phyloP scores from a whole-genome alignment of 2,888 invertebrate species.

The Agrotis segetum region DNA sequence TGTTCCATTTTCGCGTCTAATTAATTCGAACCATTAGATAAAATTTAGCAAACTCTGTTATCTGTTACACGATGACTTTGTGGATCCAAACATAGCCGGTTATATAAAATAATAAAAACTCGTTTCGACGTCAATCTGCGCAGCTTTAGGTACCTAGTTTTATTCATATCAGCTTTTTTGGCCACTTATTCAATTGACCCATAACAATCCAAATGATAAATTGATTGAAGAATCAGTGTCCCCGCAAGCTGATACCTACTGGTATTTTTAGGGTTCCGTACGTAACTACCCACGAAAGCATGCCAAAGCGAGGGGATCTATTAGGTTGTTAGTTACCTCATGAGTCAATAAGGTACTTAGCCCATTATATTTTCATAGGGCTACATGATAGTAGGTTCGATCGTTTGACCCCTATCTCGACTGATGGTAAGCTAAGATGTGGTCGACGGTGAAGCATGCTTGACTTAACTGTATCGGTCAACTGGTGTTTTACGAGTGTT shows the following conservation, averaged over 20 bases:
- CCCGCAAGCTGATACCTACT: background rate
- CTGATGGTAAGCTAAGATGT: too few relatives aligned
- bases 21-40: background rate
- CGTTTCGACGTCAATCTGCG: constrained; percentile 4
- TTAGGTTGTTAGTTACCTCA: background rate
- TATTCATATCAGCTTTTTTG: constrained; percentile 8
- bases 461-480: too few relatives aligned
- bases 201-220: constrained; percentile 19
- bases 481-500: too few relatives aligned
- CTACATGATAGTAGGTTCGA: background rate
- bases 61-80: constrained; percentile 11
- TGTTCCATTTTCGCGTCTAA: background rate
- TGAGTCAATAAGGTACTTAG: background rate
- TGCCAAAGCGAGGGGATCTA: background rate
- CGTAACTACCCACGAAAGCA: background rate
- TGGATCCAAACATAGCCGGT: constrained; percentile 22
- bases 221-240: constrained; percentile 12
- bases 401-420: too few relatives aligned
- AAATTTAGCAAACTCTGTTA: constrained; percentile 13
- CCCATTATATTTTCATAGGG: background rate
- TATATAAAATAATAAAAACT: constrained; percentile 9
- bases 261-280: constrained; percentile 6
- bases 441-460: too few relatives aligned
- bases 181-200: constrained; percentile 30
- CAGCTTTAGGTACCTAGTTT: constrained; percentile 18